phyloP scores from a whole-genome alignment of 2,797 vertebrate species.

The Peromyscus nudipes region DNA sequence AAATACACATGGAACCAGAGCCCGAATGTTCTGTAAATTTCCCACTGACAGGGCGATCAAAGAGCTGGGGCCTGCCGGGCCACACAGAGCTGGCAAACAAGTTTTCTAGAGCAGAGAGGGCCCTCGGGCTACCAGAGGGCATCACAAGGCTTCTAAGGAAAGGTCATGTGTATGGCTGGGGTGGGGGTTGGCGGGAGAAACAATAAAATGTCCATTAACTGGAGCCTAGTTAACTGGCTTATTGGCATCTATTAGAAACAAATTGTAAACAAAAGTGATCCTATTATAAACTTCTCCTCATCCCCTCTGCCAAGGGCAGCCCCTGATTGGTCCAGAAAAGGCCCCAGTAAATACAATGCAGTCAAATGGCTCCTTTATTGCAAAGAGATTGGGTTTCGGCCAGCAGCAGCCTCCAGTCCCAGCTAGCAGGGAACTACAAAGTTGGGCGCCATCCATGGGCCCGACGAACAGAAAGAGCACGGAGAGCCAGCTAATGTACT shows the following conservation, averaged over 20 bases:
- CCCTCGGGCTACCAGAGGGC: conserved; percentile 86
- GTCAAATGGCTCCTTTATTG: conserved; percentile 86
- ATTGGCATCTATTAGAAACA: conserved; percentile 97
- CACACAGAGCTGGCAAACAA: conserved; percentile 87
- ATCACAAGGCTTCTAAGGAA: conserved; percentile 90
- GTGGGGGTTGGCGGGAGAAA: conserved; percentile 88
- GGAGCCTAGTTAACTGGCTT: conserved; percentile 95
- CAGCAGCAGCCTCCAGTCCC: conserved; percentile 78
- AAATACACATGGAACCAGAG: conserved; percentile 91
- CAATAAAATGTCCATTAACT: conserved; percentile 99
- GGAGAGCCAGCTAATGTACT: conserved; percentile 79
- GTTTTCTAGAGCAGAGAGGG: conserved; percentile 86
- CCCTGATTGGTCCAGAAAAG: conserved; percentile 85
- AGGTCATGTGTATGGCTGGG: conserved; percentile 95
- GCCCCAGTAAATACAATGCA: conserved; percentile 81
- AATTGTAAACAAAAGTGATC: conserved; percentile 96
- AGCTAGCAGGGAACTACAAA: conserved; percentile 82
- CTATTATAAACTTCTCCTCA: conserved; percentile 94
- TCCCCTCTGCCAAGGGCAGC: conserved; percentile 87
- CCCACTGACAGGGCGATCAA: conserved; percentile 91
- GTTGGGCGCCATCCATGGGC: conserved; percentile 73
- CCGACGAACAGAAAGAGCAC: conserved; percentile 75
- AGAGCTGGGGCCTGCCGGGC: conserved; percentile 86
- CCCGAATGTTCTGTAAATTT: conserved; percentile 90
- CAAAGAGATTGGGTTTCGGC: conserved; percentile 84